Evolutionary conservation across 2,113 vertebrate species (phyloP), one percentile per base, ranked within the genome.

Genomic region (Halichoerus grypus): DNA sequence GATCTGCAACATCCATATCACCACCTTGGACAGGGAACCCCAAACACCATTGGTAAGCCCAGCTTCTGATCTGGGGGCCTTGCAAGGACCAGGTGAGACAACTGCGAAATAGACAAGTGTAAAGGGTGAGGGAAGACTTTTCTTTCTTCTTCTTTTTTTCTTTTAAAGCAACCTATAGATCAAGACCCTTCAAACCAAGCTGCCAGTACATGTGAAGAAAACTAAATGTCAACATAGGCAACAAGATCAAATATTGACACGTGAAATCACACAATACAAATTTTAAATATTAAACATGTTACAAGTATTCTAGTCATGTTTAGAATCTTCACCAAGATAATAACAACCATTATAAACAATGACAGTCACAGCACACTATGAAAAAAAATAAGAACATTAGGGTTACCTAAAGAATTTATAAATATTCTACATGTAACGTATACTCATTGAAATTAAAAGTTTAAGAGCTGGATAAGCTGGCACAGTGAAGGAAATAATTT

Each of bases 231-330:
- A 42, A 79, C 67, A 63, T 5, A 69, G 71, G 24, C 8, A 63
- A 82, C 8, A 88, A 77, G 71, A 72, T 24, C 46, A 90, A 65
- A 12, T 80, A 61, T 0, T 31, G 7, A 71, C 92, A 84, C 12
- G 59, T 5, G 7, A 67, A 71, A 88, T 36, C 26, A 86, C 10
- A 33, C 15, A 74, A 79, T 7, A 76, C 15, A 65, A 85, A 46
- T 63, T 61, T 94, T 95, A 94, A 93, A 95, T 83, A 36, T 26
- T 79, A 63, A 88, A 96, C 12, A 28, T 28, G 36, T 33, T 63
- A 18, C 74, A 76, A 95, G 85, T 91, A 39, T n/a, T 85, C 81
- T 65, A 67, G 36, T 36, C 49, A 61, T 63, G 14, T 82, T 94
- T 72, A 69, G 65, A 96, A 79, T 82, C 18, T 0, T 84, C 83